These are phyloP conservation scores for Maconellicoccus hirsutus DNA, from an alignment of 1,140 invertebrate genomes.

Conservation along the genomic window DNA sequence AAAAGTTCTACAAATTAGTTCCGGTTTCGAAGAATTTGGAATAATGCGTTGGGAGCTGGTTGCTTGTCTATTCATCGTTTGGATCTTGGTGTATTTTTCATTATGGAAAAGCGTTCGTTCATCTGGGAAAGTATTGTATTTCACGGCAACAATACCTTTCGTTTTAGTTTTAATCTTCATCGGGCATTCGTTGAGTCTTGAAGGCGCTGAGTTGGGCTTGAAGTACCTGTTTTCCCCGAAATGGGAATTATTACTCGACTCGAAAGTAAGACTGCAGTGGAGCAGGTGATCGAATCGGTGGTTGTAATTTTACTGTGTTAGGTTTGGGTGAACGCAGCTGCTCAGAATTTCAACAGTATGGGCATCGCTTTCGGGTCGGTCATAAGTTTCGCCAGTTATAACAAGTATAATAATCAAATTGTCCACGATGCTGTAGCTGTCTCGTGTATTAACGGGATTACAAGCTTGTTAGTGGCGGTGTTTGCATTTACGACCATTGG, in stretches of 20 bases:
- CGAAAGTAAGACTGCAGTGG: slow-evolving; percentile 63
- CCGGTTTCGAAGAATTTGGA: slow-evolving; percentile 69
- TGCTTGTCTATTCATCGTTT: slow-evolving; percentile 70
- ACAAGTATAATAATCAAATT: slow-evolving; percentile 82
- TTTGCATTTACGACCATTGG: slow-evolving; percentile 80
- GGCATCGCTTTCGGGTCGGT: slow-evolving; percentile 84
- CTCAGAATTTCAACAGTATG: slow-evolving; percentile 86
- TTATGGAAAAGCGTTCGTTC: slow-evolving; percentile 86
- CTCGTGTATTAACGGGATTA: slow-evolving; percentile 66
- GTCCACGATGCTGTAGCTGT: slow-evolving; percentile 72
- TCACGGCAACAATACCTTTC: slow-evolving; percentile 77
- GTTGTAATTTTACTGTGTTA: slow-evolving; percentile 32
- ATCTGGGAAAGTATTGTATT: slow-evolving; percentile 65
- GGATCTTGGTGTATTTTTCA: slow-evolving; percentile 84
- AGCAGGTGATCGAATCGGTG: too few species aligned
- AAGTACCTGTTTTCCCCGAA: slow-evolving; percentile 78
- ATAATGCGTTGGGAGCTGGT: slow-evolving; percentile 73
- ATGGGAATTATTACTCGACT: slow-evolving; percentile 68
- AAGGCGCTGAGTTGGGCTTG: slow-evolving; percentile 65
- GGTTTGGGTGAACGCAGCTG: slow-evolving; percentile 83
- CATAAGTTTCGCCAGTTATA: slow-evolving; percentile 91
- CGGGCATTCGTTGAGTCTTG: slow-evolving; percentile 62
- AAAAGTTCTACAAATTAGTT: slow-evolving; percentile 69
- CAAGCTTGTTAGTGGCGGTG: slow-evolving; percentile 71
- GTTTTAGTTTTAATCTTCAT: slow-evolving; percentile 68